These are phyloP conservation scores for Trissolcus brochymenae DNA, from an alignment of 2,888 invertebrate species.

Conservation along the genomic window DNA sequence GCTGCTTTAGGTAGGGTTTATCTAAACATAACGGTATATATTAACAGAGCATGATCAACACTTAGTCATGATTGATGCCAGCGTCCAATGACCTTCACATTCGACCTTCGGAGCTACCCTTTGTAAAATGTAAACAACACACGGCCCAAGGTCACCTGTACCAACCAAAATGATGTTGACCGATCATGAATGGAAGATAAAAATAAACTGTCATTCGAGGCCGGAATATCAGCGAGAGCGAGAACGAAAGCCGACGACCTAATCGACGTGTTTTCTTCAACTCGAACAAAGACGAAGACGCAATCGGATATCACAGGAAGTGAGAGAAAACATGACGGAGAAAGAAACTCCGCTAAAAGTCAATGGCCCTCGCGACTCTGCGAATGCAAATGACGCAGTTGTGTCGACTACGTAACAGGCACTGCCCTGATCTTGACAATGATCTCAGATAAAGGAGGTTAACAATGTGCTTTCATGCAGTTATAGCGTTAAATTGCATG, in stretches of 20 bases:
- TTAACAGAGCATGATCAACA: no score
- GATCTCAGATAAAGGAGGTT: slow-evolving; percentile 43
- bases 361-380: slow-evolving; percentile 50
- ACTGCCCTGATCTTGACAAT: slow-evolving; percentile 60
- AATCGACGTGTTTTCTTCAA: slow-evolving; percentile 10
- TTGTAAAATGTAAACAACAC: slow-evolving; percentile 22
- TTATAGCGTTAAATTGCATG: background rate
- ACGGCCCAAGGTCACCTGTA: slow-evolving; percentile 19
- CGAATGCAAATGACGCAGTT: slow-evolving; percentile 39
- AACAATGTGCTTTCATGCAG: slow-evolving; percentile 22
- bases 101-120: slow-evolving; percentile 21
- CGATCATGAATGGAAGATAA: slow-evolving; percentile 30
- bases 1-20: no score
- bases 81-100: background rate
- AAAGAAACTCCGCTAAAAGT: slow-evolving; percentile 38
- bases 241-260: background rate
- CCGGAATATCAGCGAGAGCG: background rate
- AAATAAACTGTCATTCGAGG: slow-evolving; percentile 39
- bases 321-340: slow-evolving; percentile 8
- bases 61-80: slow-evolving; percentile 2
- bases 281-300: slow-evolving; percentile 11
- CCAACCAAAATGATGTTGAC: slow-evolving; percentile 25
- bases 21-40: no score
- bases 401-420: slow-evolving; percentile 38
- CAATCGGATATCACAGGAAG: background rate